Conservation (phyloP, 2,888 invertebrate genomes). For the Lapara coniferarum region DNA sequence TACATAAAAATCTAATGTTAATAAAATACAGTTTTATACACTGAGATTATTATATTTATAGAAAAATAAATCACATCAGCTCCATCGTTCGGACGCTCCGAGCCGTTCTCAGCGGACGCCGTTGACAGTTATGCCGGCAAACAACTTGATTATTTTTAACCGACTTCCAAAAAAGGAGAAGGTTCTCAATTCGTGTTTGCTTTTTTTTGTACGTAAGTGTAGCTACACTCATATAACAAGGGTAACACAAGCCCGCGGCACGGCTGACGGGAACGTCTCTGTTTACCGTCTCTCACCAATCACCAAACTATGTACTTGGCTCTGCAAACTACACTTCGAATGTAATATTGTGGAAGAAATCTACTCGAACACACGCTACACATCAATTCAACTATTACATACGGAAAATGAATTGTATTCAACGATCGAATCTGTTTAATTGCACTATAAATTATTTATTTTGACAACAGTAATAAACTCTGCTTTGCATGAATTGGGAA, state of each 20-base stretch:
- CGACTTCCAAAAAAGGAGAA: too few species aligned
- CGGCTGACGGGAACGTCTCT: background rate
- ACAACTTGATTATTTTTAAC: too few species aligned
- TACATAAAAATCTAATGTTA: constrained; percentile 69
- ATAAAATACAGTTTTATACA: constrained; percentile 66
- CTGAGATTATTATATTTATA: constrained; percentile 71
- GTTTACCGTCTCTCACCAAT: background rate
- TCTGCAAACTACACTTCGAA: background rate
- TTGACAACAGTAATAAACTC: constrained; percentile 22
- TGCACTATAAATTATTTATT: constrained; percentile 36
- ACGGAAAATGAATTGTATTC: constrained; percentile 33
- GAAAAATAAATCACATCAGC: constrained; percentile 75
- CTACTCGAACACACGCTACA: constrained; percentile 61
- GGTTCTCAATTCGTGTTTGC: too few species aligned
- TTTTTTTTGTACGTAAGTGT: constrained; percentile 32
- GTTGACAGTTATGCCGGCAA: too few species aligned
- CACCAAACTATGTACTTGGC: background rate
- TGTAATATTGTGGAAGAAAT: constrained; percentile 35
- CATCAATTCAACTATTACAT: constrained; percentile 17
- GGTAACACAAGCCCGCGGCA: background rate
- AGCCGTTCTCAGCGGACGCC: too few species aligned
- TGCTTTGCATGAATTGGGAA: background rate
- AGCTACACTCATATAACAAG: constrained; percentile 51
- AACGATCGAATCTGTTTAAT: constrained; percentile 38
- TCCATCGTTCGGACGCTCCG: constrained; percentile 40